Evolutionary conservation across 2,113 vertebrate species (phyloP).

Genomic region (Conger conger): DNA sequence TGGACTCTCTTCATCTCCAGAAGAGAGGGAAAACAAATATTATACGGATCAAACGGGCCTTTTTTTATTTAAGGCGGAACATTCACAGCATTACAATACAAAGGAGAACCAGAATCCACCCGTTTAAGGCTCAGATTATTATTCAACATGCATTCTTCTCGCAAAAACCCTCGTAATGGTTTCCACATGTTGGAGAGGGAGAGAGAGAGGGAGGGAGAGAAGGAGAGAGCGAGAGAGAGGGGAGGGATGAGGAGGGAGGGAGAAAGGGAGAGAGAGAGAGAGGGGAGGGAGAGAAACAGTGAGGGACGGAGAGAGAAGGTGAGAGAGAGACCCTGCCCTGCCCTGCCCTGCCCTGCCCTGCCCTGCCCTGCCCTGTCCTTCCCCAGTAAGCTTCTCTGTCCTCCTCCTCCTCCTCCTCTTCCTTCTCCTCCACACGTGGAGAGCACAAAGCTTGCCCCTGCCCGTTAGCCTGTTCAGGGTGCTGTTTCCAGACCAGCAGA

Average conservation of each 20-base stretch:
- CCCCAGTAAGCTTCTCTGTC: slow-evolving; percentile 7
- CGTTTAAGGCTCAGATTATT: slow-evolving; percentile 65
- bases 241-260: too few species aligned
- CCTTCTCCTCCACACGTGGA: slow-evolving; percentile 38
- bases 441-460: slow-evolving; percentile 23
- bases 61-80: slow-evolving; percentile 67
- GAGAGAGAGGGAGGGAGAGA: slow-evolving; percentile 43
- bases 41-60: slow-evolving; percentile 57
- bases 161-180: slow-evolving; percentile 64
- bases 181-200: slow-evolving; percentile 69
- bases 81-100: slow-evolving; percentile 63
- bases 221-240: too few species aligned
- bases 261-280: too few species aligned
- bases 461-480: slow-evolving; percentile 38
- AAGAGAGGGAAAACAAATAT: slow-evolving; percentile 58
- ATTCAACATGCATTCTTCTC: slow-evolving; percentile 70
- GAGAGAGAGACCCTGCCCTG: too few species aligned
- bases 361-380: slow-evolving; percentile 24
- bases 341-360: too few species aligned
- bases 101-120: slow-evolving; percentile 58
- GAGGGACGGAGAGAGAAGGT: too few species aligned
- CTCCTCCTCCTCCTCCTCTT: slow-evolving; percentile 28
- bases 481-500: slow-evolving; percentile 44
- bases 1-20: slow-evolving; percentile 49
- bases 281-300: too few species aligned